Evolutionary conservation across 2,113 vertebrate species (phyloP).

Genomic region (Oryzias woworae): DNA sequence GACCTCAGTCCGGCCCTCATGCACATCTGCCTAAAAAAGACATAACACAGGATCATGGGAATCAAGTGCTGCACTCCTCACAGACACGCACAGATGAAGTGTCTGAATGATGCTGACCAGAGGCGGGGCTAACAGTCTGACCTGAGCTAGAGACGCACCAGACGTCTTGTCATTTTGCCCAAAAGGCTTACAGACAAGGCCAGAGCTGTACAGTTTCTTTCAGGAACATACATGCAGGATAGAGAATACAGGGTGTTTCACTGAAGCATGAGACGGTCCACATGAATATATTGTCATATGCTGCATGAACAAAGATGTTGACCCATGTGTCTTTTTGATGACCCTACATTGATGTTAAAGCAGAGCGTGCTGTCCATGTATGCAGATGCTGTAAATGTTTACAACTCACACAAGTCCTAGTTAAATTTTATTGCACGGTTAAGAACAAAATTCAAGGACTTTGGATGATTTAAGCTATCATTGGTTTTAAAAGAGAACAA

Average conservation of each 20-base stretch:
- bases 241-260: not conserved
- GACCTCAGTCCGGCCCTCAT: constrained; percentile 43
- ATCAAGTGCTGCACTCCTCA: constrained; percentile 34
- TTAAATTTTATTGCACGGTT: too few relatives aligned
- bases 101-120: constrained; percentile 53
- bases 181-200: constrained; percentile 42
- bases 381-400: too few relatives aligned
- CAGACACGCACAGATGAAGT: not conserved
- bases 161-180: constrained; percentile 51
- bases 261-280: constrained; percentile 10
- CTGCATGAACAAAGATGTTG: constrained; percentile 9
- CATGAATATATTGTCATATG: constrained; percentile 3
- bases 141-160: constrained; percentile 58
- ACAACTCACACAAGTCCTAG: too few relatives aligned
- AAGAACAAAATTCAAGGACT: too few relatives aligned
- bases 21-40: constrained; percentile 28
- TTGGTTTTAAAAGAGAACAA: too few relatives aligned
- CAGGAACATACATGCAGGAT: not conserved
- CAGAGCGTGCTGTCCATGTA: too few relatives aligned
- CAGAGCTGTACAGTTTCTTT: constrained; percentile 9
- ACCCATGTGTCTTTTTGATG: constrained; percentile 11
- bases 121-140: constrained; percentile 51
- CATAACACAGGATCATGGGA: constrained; percentile 47
- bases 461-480: too few relatives aligned
- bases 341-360: constrained; percentile 15